Conservation (phyloP, 2,888 invertebrate genomes). For the Polia nebulosa region DNA sequence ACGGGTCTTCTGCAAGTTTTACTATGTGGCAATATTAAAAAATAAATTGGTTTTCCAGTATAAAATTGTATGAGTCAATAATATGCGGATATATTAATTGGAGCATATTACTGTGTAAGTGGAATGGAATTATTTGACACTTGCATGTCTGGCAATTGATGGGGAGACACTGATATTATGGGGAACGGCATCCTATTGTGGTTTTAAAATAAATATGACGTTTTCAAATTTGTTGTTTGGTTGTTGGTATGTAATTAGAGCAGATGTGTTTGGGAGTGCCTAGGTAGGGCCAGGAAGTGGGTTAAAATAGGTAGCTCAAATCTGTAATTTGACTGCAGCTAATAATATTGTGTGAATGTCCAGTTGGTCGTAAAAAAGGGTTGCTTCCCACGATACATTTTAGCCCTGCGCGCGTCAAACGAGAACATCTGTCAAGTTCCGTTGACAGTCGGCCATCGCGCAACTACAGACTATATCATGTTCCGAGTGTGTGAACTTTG, state of each 20-base stretch:
- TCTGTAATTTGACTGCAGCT: background rate
- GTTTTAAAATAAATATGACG: conserved; percentile 1
- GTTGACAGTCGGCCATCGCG: too few relatives aligned
- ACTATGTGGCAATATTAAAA: background rate
- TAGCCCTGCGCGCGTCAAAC: too few relatives aligned
- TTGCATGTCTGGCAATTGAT: conserved; percentile 16
- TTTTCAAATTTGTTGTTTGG: conserved; percentile 10
- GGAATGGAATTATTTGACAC: conserved; percentile 33
- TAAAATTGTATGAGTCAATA: conserved; percentile 45
- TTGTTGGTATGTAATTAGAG: background rate
- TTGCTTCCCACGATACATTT: too few relatives aligned
- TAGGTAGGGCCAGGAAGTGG: background rate
- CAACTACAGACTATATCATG: too few relatives aligned
- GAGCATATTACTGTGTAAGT: conserved; percentile 7
- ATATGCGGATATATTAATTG: conserved; percentile 35
- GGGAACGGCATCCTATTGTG: conserved; percentile 3
- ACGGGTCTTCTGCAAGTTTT: conserved; percentile 22
- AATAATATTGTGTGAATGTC: background rate
- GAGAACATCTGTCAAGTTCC: too few relatives aligned
- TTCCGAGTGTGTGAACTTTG: too few relatives aligned
- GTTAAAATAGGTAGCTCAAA: background rate
- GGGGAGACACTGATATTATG: conserved; percentile 19
- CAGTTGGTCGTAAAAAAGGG: background rate
- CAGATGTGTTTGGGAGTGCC: background rate
- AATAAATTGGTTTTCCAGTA: conserved; percentile 25